Conservation (phyloP, 2,797 vertebrate species). For the Manis javanica region DNA sequence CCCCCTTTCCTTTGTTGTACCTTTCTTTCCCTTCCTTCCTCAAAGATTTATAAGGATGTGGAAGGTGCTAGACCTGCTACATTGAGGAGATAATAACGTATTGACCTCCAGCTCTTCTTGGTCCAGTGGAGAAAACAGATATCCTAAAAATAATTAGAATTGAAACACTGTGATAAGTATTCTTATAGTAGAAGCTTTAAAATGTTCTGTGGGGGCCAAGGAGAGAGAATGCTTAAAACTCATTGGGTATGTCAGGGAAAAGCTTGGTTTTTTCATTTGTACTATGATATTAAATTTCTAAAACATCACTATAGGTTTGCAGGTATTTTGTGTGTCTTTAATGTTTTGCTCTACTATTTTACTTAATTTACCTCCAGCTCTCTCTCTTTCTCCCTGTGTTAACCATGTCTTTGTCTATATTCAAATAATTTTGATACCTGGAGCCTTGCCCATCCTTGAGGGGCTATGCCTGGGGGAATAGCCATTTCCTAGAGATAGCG, state of each 20-base stretch:
- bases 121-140: neutral
- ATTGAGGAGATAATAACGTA: neutral
- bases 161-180: neutral
- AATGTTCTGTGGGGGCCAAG: neutral
- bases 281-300: neutral
- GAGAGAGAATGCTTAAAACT: neutral
- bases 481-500: neutral
- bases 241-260: neutral
- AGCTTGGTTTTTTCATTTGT: neutral
- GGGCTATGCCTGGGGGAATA: rapidly evolving
- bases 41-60: neutral
- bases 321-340: neutral
- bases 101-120: neutral
- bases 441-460: neutral
- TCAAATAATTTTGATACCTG: neutral
- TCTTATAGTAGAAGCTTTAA: neutral
- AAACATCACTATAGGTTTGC: neutral
- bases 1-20: neutral
- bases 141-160: neutral
- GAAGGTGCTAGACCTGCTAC: neutral
- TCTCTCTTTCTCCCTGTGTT: neutral
- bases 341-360: neutral
- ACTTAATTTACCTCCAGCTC: neutral
- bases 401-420: neutral
- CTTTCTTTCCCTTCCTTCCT: neutral